Percentiles rank a stretch among this genome's conserved stretches.
Evolutionary conservation across 2,797 vertebrate species (phyloP).

Genomic region (Amblyopsis hoosieri): DNA sequence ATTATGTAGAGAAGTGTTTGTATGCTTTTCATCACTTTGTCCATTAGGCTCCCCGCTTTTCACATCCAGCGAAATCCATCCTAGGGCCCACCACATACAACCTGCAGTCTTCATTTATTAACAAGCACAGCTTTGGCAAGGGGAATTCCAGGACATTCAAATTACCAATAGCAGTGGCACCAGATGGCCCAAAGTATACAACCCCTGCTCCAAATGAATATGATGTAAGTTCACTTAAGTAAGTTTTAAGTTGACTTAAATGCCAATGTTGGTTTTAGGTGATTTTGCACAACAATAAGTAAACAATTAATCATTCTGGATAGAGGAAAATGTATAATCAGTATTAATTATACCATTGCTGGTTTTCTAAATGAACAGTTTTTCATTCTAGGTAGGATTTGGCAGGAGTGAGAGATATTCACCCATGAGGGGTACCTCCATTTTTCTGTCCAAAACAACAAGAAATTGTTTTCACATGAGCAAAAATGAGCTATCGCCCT

Average conservation of each 20-base stretch:
- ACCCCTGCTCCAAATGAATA: constrained; percentile 85
- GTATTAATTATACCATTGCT: neutral
- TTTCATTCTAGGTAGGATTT: constrained; percentile 43
- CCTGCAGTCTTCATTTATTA: constrained; percentile 64
- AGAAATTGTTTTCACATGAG: constrained; percentile 25
- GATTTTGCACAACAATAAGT: too few relatives aligned
- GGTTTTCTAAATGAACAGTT: constrained; percentile 1
- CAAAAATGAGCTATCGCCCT: constrained; percentile 68
- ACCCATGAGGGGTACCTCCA: constrained; percentile 56
- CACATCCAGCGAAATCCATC: constrained; percentile 36
- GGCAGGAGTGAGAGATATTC: constrained; percentile 57
- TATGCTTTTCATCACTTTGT: constrained; percentile 1
- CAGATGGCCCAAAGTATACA: constrained; percentile 45
- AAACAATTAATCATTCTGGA: too few relatives aligned
- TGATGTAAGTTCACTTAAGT: constrained; percentile 61
- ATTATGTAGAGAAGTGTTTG: neutral
- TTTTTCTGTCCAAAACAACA: constrained; percentile 76
- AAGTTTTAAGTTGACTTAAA: too few relatives aligned
- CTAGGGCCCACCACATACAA: constrained; percentile 80
- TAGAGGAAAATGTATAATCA: too few relatives aligned
- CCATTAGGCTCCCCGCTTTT: constrained; percentile 59
- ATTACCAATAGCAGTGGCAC: constrained; percentile 65
- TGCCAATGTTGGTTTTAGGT: too few relatives aligned
- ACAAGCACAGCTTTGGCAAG: constrained; percentile 76
- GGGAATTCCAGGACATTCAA: constrained; percentile 81